These are phyloP conservation scores for Artibeus lituratus DNA, from an alignment of 2,797 vertebrate species.

Conservation along the genomic window DNA sequence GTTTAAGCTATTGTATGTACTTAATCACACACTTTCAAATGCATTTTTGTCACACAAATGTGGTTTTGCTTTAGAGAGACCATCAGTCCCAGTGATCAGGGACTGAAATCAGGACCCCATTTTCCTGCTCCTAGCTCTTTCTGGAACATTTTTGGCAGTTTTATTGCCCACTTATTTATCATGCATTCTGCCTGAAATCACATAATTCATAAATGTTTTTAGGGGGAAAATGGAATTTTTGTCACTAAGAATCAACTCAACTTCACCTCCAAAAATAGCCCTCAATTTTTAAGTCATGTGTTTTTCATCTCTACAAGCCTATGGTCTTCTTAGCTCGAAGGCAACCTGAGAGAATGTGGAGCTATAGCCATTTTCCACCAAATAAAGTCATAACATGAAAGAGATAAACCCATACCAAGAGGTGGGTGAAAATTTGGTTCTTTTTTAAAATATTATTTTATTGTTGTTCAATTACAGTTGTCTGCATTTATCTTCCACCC, in stretches of 20 bases:
- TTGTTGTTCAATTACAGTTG: too few species aligned
- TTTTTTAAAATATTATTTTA: too few species aligned
- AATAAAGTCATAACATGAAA: background rate
- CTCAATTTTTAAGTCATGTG: background rate
- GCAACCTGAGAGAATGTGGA: background rate
- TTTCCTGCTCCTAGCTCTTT: background rate
- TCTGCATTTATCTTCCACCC: too few species aligned
- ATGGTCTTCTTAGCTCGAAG: background rate
- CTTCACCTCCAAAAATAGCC: background rate
- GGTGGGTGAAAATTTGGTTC: background rate
- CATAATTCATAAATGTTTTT: background rate
- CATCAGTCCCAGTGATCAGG: background rate
- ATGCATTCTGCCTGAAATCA: background rate
- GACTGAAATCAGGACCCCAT: background rate
- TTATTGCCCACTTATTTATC: background rate
- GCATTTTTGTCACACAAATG: background rate
- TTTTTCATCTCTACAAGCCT: background rate
- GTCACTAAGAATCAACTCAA: background rate
- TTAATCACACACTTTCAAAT: constrained; percentile 2
- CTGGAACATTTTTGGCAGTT: background rate
- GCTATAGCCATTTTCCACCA: background rate
- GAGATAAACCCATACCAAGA: background rate
- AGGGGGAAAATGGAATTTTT: background rate
- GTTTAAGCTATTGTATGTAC: background rate
- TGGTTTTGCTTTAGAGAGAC: background rate